Conservation (phyloP, 2,888 invertebrate genomes). For the Drosophila pseudotalamancana region DNA sequence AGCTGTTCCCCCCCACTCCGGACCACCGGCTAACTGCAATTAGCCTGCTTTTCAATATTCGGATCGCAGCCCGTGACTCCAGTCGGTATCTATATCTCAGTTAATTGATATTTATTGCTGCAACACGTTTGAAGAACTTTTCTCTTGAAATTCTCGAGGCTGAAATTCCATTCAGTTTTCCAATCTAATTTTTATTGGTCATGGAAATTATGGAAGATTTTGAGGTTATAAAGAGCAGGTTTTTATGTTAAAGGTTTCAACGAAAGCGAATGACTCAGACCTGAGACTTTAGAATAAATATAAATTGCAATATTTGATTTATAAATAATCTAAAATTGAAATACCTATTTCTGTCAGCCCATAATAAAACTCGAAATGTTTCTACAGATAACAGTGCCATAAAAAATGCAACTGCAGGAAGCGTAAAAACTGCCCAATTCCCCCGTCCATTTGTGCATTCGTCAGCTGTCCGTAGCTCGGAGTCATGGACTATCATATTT, state of each 20-base stretch:
- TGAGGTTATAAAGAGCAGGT: background rate
- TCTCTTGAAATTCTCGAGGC: slow-evolving; percentile 1
- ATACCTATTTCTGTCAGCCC: background rate
- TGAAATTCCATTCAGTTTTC: background rate
- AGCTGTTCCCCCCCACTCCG: slow-evolving; percentile 7
- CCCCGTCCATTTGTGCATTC: background rate
- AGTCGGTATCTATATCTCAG: slow-evolving; percentile 53
- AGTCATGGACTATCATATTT: slow-evolving; percentile 66
- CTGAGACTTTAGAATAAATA: background rate
- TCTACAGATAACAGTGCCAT: slow-evolving; percentile 5
- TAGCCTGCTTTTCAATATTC: slow-evolving; percentile 54
- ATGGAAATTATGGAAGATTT: background rate
- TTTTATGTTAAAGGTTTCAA: no score
- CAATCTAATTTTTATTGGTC: slow-evolving; percentile 24
- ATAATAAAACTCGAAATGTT: background rate
- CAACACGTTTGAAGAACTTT: slow-evolving; percentile 60
- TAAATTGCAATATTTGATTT: background rate
- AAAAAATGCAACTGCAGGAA: slow-evolving; percentile 29
- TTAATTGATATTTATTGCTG: slow-evolving; percentile 74
- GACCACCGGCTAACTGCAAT: slow-evolving; percentile 70
- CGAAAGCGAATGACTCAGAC: slow-evolving; percentile 10
- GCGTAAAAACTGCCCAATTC: slow-evolving; percentile 7
- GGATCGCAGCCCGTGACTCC: slow-evolving; percentile 32
- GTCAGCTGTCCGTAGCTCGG: slow-evolving; percentile 51
- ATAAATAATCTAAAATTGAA: background rate